Evolutionary conservation across 2,113 vertebrate genomes (phyloP).

Genomic region (Triplophysa rosa): DNA sequence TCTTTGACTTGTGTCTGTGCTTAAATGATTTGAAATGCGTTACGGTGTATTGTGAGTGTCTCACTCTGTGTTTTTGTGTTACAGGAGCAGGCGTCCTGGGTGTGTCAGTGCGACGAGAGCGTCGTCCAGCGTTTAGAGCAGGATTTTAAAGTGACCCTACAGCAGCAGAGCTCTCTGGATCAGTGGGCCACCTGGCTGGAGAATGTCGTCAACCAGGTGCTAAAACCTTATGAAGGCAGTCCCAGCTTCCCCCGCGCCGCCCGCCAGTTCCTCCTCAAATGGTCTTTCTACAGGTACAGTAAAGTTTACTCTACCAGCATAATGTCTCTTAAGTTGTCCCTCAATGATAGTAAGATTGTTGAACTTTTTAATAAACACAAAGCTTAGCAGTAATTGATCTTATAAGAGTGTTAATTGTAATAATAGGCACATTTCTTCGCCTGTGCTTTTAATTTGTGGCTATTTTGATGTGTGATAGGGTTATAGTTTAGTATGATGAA

Average conservation of each 20-base stretch:
- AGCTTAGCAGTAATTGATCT: background rate
- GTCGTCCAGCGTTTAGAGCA: slow-evolving; percentile 95
- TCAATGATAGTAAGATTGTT: too few relatives aligned
- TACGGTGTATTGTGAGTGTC: background rate
- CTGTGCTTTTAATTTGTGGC: background rate
- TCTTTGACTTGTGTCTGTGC: background rate
- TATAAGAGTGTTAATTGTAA: background rate
- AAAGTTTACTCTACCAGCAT: too few relatives aligned
- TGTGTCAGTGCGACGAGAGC: slow-evolving; percentile 96
- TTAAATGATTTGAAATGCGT: too few relatives aligned
- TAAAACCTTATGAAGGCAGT: slow-evolving; percentile 89
- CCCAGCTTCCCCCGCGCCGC: slow-evolving; percentile 93
- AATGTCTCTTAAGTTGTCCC: too few relatives aligned
- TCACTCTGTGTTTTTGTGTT: background rate
- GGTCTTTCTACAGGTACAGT: slow-evolving; percentile 97
- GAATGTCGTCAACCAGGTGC: slow-evolving; percentile 90
- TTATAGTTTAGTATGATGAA: background rate
- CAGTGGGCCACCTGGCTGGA: slow-evolving; percentile 98
- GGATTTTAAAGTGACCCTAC: slow-evolving; percentile 96
- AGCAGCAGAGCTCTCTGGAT: slow-evolving; percentile 97
- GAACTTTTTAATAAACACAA: background rate
- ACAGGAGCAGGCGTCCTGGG: slow-evolving; percentile 98
- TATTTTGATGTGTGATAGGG: background rate
- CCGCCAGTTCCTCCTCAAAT: slow-evolving; percentile 95
- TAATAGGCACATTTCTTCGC: background rate